These are phyloP conservation scores for Recurvirostra avosetta DNA, from an alignment of 2,113 vertebrate genomes.

Conservation along the genomic window DNA sequence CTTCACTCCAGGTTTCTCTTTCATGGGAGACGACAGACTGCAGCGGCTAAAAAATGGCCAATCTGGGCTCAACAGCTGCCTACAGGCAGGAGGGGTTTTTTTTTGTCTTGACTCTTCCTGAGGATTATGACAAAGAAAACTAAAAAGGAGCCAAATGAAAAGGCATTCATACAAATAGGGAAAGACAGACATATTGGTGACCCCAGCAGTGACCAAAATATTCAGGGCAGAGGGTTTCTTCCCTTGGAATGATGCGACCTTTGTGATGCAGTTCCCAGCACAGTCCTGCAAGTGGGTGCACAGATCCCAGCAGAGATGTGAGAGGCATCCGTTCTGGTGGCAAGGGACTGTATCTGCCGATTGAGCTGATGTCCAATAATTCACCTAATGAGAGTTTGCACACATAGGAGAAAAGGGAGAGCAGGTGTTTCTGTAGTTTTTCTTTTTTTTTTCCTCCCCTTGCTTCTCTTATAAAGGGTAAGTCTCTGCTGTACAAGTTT, in stretches of 20 bases:
- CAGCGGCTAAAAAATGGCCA: neutral
- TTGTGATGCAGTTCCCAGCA: neutral
- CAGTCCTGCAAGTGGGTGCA: neutral
- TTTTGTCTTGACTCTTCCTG: neutral
- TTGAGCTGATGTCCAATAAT: neutral
- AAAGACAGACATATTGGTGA: neutral
- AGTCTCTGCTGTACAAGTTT: neutral
- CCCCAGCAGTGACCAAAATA: neutral
- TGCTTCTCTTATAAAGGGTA: neutral
- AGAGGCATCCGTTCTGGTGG: neutral
- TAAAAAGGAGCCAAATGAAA: neutral
- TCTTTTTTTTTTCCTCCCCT: accelerated
- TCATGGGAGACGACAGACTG: neutral
- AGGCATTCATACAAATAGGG: neutral
- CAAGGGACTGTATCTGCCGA: neutral
- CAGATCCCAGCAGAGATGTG: neutral
- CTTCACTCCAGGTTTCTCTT: neutral
- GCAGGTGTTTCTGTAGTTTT: neutral
- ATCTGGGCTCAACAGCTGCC: neutral
- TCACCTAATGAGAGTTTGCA: neutral
- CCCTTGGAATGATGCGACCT: neutral
- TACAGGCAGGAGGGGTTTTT: neutral
- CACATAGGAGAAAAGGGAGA: neutral
- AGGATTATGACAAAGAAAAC: neutral
- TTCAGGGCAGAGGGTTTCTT: neutral